Base-by-base conservation (phyloP, 2,888 invertebrate genomes). In the Clistopyga incitator region DNA sequence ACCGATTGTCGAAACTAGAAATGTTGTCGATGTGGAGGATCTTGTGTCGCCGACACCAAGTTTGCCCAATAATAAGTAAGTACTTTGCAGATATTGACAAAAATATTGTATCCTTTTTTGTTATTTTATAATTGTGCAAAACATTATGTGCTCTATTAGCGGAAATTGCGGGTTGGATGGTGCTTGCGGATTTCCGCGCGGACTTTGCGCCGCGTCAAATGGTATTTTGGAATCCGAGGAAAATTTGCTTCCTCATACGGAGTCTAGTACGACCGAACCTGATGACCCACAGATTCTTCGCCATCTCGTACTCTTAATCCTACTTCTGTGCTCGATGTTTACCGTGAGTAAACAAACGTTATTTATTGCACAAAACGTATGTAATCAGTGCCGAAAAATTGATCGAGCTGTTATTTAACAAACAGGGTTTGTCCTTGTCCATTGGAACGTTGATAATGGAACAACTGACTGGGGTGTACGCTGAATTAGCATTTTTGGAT, bases 401-500 rank as follows among this genome's bases (percentile, higher is more conserved):
- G 42, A 20, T 13, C n/a, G 1, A 18, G 64, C 6, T 18, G 42
- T 8, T 20, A 64, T 65, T 29, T 86, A 78, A 88, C 93, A 87
- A 65, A 54, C 90, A 97, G 98, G 97, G 98, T 25, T 94, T 98
- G 86, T 96, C 98, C 0, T 95, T 97, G 84, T 97, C 97, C 1
- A 95, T 97, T 29, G 98, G 98, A 96, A 96, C 96, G 0, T 94
- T 98, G 88, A 95, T 98, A 88, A 96, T 96, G 94, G 97, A 97
- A 89, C 96, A 97, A 89, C 96, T 97, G 92, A 96, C 97, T 29
- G 99, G 98, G 0, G 97, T 99, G 82, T 98, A 98, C 92, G 95
- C 98, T 0, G 98, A 98, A 93, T 94, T 99, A n/a, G 96, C 98
- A 87, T 99, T 98, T 92, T 93, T 99, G 29, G 98, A 99, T 92